Evolutionary conservation across 2,888 invertebrate species (phyloP).

Genomic region (Apoderus coryli): DNA sequence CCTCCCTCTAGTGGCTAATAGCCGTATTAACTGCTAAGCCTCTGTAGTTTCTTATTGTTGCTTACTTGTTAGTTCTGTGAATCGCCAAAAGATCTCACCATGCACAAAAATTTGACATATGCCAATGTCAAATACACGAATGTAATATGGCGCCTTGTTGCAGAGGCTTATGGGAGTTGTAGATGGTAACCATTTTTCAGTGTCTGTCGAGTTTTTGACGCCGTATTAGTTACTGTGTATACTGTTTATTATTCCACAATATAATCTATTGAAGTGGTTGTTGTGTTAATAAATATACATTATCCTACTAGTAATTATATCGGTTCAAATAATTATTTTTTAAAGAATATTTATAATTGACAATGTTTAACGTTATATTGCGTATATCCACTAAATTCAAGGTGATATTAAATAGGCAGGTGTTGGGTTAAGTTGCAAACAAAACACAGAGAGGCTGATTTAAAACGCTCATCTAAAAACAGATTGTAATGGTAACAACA

Average conservation of each 20-base stretch:
- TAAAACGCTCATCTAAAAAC: too few species aligned
- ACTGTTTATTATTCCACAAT: constrained; percentile 13
- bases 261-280: constrained; percentile 11
- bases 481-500: constrained; percentile 35
- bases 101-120: not conserved
- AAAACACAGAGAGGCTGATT: constrained; percentile 5
- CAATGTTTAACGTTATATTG: too few species aligned
- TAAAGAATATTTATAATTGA: too few species aligned
- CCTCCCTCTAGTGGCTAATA: too few species aligned
- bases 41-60: too few species aligned
- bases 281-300: constrained; percentile 9
- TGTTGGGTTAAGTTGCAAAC: constrained; percentile 27
- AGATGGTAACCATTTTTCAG: constrained; percentile 43
- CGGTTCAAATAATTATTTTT: too few species aligned
- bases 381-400: too few species aligned
- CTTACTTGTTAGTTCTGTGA: too few species aligned
- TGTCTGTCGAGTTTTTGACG: constrained; percentile 38
- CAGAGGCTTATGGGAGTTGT: constrained; percentile 41
- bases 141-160: constrained; percentile 29
- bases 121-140: constrained; percentile 16
- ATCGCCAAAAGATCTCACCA: not conserved
- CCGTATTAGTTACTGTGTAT: constrained; percentile 21
- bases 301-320: too few species aligned
- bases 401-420: constrained; percentile 29
- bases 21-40: too few species aligned